These are phyloP conservation scores for Buphagus erythrorhynchus DNA, from an alignment of 2,797 vertebrate genomes.

Conservation along the genomic window DNA sequence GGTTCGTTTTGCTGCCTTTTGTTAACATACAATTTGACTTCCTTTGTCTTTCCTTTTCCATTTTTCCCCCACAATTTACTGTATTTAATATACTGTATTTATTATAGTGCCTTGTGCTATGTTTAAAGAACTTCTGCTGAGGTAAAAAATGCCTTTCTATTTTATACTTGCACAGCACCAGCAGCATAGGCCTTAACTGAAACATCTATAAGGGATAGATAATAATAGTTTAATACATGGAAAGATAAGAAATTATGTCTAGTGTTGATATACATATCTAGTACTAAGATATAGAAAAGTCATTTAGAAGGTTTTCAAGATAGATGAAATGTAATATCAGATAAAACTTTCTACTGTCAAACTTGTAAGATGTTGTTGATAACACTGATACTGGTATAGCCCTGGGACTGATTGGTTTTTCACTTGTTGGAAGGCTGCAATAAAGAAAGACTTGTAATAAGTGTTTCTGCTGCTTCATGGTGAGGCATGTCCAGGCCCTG, in stretches of 20 bases:
- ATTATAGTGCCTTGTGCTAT: neutral
- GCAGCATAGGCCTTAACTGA: neutral
- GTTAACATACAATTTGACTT: neutral
- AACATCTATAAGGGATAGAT: neutral
- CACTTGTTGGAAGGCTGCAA: neutral
- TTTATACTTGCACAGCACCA: neutral
- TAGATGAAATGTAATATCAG: neutral
- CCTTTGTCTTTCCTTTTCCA: neutral
- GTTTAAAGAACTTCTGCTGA: neutral
- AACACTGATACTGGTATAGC: neutral
- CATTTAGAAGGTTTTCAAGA: neutral
- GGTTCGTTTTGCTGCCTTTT: neutral
- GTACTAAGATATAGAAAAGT: neutral
- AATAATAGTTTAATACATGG: neutral
- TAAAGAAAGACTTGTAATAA: neutral
- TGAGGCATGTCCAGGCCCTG: neutral
- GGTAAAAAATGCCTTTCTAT: neutral
- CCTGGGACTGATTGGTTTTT: accelerated
- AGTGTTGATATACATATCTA: neutral
- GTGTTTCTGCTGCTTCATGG: neutral
- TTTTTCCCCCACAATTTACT: neutral
- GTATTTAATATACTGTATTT: neutral
- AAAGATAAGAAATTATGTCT: neutral
- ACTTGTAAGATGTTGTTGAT: neutral
- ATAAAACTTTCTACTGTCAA: neutral